Percentiles rank a stretch among this genome's conserved stretches.
Conservation (phyloP, 2,888 invertebrate genomes). For the Cetonia aurata region DNA sequence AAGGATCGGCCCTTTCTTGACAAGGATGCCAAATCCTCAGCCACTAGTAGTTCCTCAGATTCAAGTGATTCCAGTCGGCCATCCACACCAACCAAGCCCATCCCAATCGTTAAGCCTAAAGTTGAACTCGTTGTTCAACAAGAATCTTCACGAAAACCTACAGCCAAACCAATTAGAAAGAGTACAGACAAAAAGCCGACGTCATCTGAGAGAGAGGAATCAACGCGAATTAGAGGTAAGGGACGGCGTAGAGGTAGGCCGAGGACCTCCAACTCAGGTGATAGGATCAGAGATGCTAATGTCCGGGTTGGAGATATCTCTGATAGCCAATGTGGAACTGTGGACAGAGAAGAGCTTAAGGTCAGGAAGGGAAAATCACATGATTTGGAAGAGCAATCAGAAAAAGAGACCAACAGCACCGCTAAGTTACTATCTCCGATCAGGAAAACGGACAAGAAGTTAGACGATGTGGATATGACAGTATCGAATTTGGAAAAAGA, state of each 20-base stretch:
- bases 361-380: conserved; percentile 66
- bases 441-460: conserved; percentile 74
- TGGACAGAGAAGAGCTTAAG: conserved; percentile 62
- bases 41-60: conserved; percentile 74
- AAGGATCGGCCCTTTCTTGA: conserved; percentile 85
- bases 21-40: conserved; percentile 80
- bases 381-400: conserved; percentile 57
- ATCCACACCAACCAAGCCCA: conserved; percentile 56
- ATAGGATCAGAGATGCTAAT: conserved; percentile 78
- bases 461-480: conserved; percentile 61
- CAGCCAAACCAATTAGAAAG: conserved; percentile 50
- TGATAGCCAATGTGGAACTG: conserved; percentile 70
- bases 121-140: conserved; percentile 55
- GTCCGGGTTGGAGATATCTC: conserved; percentile 75
- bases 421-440: conserved; percentile 73
- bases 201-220: conserved; percentile 82
- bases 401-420: conserved; percentile 67
- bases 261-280: conserved; percentile 67
- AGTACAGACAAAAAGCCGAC: conserved; percentile 51
- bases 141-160: conserved; percentile 49
- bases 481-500: conserved; percentile 64
- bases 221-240: conserved; percentile 67
- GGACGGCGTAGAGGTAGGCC: conserved; percentile 58
- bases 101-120: conserved; percentile 48
- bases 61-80: conserved; percentile 67